These are phyloP conservation scores for Calameuta pallipes DNA, from an alignment of 2,888 invertebrate species.

Conservation along the genomic window DNA sequence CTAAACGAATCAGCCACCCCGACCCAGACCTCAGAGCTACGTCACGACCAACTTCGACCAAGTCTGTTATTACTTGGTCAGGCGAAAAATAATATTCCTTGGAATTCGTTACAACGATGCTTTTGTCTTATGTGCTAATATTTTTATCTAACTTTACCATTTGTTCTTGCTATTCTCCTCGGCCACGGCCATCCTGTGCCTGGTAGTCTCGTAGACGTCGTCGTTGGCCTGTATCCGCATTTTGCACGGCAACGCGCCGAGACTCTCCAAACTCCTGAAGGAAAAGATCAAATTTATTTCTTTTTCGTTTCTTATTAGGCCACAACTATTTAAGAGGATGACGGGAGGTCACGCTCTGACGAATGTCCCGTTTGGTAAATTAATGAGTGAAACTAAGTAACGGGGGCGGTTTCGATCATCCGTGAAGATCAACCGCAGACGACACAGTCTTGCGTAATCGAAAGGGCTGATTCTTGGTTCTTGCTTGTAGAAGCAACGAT, in stretches of 20 bases:
- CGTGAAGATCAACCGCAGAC: too few relatives aligned
- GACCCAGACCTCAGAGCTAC: conserved; percentile 6
- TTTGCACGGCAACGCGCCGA: conserved; percentile 88
- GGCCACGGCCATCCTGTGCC: conserved; percentile 90
- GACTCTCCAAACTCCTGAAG: conserved; percentile 77
- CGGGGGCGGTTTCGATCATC: too few relatives aligned
- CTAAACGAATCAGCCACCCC: conserved; percentile 40
- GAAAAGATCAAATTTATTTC: too few relatives aligned
- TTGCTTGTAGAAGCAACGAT: too few relatives aligned
- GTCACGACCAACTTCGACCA: neutral
- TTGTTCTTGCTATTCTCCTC: conserved; percentile 94
- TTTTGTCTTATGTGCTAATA: neutral
- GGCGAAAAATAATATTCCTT: neutral
- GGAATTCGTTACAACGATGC: neutral
- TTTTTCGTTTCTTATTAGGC: too few relatives aligned
- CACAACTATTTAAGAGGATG: too few relatives aligned
- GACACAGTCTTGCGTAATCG: too few relatives aligned
- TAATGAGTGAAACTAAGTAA: too few relatives aligned
- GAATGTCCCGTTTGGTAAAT: too few relatives aligned
- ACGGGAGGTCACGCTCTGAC: too few relatives aligned
- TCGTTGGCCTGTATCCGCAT: conserved; percentile 95
- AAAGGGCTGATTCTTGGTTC: too few relatives aligned
- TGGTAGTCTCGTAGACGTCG: conserved; percentile 93
- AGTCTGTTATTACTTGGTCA: too few relatives aligned
- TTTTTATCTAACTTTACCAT: conserved; percentile 71